Evolutionary conservation across 2,888 invertebrate species (phyloP).

Genomic region (Acanthacorydalis orientalis): DNA sequence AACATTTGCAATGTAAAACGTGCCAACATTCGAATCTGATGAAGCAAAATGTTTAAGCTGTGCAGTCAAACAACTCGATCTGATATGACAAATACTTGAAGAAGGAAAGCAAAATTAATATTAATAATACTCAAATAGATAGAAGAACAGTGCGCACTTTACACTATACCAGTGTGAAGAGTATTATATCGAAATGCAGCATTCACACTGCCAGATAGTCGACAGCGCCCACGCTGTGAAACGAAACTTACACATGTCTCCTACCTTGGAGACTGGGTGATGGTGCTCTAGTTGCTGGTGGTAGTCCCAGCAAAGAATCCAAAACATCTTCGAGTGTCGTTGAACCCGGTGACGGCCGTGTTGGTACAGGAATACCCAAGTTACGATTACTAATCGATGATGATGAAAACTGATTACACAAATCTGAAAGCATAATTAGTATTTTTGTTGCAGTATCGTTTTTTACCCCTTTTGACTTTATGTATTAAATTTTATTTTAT

Average conservation of each 20-base stretch:
- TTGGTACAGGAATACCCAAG: constrained; percentile 11
- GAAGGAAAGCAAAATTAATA: background rate
- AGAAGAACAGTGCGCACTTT: background rate
- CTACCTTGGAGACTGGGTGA: constrained; percentile 53
- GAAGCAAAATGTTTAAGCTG: no score
- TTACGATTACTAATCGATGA: constrained; percentile 2
- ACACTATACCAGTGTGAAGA: background rate
- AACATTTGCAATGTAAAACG: no score
- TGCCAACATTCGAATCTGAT: no score
- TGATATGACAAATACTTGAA: background rate
- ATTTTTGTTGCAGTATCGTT: background rate
- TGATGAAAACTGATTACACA: background rate
- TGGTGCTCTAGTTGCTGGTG: constrained; percentile 59
- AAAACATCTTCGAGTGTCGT: constrained; percentile 87
- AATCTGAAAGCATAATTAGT: background rate
- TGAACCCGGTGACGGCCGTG: constrained; percentile 58
- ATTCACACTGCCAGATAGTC: constrained; percentile 11
- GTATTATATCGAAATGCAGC: background rate
- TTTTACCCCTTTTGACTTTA: background rate
- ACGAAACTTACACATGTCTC: constrained; percentile 66
- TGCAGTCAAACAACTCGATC: background rate
- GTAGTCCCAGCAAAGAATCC: constrained; percentile 78
- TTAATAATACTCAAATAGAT: background rate
- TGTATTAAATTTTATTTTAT: background rate
- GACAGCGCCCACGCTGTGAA: constrained; percentile 19